Evolutionary conservation across 2,888 invertebrate genomes (phyloP).

Genomic region (Abscondita cerata): DNA sequence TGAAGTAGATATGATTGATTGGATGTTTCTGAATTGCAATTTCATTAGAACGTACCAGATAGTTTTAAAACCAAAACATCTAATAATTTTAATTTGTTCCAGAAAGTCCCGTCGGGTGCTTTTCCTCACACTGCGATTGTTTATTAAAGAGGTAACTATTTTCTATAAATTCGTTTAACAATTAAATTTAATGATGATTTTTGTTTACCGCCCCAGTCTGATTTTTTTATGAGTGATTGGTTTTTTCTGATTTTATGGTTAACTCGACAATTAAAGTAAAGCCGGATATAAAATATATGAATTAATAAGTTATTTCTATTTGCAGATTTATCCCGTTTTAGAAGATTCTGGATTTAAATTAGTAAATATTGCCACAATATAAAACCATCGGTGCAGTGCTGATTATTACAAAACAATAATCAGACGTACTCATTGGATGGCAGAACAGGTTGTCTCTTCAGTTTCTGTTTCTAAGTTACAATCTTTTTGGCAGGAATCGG

Average conservation of each 20-base stretch:
- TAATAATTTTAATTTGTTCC: not conserved
- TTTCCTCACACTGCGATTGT: no score
- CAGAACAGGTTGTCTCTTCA: not conserved
- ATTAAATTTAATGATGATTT: not conserved
- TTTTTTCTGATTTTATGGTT: conserved; percentile 1
- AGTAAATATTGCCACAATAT: not conserved
- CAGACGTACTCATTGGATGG: not conserved
- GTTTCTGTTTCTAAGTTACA: conserved; percentile 1
- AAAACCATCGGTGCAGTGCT: not conserved
- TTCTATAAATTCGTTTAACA: not conserved
- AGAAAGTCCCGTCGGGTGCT: not conserved
- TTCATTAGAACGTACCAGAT: not conserved
- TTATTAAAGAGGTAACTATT: not conserved
- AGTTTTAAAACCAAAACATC: not conserved
- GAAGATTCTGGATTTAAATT: no score
- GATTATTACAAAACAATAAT: not conserved
- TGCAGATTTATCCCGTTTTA: no score
- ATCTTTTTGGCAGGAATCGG: conserved; percentile 1
- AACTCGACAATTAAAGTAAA: no score
- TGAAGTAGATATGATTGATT: not conserved
- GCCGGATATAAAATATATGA: no score
- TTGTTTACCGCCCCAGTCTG: not conserved
- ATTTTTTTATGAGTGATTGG: not conserved
- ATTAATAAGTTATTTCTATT: no score
- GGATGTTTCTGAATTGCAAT: not conserved